phyloP scores from a whole-genome alignment of 2,888 invertebrate genomes.

The Drosophila mulleri region DNA sequence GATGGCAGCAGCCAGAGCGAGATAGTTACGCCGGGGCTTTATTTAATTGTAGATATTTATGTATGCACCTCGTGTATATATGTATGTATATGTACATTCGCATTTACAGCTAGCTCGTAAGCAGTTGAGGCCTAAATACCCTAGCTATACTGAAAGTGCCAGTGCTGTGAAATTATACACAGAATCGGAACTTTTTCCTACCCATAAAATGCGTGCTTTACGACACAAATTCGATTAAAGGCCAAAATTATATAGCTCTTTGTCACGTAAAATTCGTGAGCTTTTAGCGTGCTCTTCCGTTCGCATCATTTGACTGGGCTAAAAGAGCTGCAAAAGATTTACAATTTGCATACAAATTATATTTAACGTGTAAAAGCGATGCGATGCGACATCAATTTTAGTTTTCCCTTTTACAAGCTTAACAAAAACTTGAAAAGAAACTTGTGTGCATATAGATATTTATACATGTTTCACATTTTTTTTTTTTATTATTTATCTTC shows the following conservation, averaged over 20 bases:
- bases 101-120: not conserved
- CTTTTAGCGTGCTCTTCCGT: not conserved
- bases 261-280: constrained; percentile 15
- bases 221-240: constrained; percentile 11
- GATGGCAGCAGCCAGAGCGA: constrained; percentile 1
- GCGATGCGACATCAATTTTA: not conserved
- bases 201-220: constrained; percentile 8
- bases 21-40: constrained; percentile 1
- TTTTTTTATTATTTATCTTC: not conserved
- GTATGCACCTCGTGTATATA: not conserved
- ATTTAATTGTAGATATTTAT: constrained; percentile 4
- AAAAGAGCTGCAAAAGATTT: constrained; percentile 9
- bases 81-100: not conserved
- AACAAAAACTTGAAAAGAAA: not conserved
- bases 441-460: not conserved
- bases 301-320: constrained; percentile 2
- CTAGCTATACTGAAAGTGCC: not conserved
- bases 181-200: not conserved
- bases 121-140: not conserved
- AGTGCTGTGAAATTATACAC: constrained; percentile 2
- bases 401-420: not conserved
- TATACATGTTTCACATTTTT: not conserved
- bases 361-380: not conserved
- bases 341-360: constrained; percentile 15
- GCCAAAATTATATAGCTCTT: constrained; percentile 17